phyloP scores from a whole-genome alignment of 2,113 vertebrate genomes.

The Sciurus niger region DNA sequence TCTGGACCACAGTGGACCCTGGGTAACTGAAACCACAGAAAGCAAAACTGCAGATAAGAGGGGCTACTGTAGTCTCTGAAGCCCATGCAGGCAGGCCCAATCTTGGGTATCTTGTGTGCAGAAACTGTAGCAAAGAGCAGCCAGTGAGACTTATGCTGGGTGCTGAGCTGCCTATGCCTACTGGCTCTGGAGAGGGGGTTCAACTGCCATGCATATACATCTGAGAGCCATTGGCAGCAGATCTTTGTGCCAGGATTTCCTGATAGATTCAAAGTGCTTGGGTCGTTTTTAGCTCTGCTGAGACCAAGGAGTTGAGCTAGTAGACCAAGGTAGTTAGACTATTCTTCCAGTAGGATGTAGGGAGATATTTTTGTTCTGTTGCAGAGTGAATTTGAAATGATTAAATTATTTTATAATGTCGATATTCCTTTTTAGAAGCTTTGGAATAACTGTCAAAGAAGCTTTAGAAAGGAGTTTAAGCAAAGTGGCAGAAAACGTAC shows the following conservation, averaged over 20 bases:
- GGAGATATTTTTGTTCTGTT: not conserved
- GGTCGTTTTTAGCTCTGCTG: constrained; percentile 59
- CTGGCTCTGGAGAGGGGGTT: not conserved
- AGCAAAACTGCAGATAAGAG: not conserved
- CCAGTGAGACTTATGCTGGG: not conserved
- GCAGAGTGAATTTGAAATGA: constrained; percentile 22
- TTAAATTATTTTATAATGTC: not conserved
- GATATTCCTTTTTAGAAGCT: not conserved
- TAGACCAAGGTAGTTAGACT: not conserved
- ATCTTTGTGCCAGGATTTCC: constrained; percentile 1
- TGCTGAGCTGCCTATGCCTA: constrained; percentile 23
- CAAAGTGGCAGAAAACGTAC: not conserved
- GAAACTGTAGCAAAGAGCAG: not conserved
- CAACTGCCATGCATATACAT: not conserved
- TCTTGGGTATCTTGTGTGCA: rapidly evolving
- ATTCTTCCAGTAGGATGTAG: not conserved
- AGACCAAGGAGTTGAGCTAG: not conserved
- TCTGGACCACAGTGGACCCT: not conserved
- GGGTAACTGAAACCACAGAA: not conserved
- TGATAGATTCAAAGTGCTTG: constrained; percentile 66
- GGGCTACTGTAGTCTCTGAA: not conserved
- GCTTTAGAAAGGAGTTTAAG: not conserved
- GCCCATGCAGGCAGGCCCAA: not conserved
- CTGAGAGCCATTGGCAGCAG: constrained; percentile 53
- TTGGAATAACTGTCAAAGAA: not conserved